Percentiles rank a stretch among this genome's conserved stretches.
These are phyloP conservation scores for Gymnogyps californianus DNA, from an alignment of 2,113 vertebrate species.

Conservation along the genomic window DNA sequence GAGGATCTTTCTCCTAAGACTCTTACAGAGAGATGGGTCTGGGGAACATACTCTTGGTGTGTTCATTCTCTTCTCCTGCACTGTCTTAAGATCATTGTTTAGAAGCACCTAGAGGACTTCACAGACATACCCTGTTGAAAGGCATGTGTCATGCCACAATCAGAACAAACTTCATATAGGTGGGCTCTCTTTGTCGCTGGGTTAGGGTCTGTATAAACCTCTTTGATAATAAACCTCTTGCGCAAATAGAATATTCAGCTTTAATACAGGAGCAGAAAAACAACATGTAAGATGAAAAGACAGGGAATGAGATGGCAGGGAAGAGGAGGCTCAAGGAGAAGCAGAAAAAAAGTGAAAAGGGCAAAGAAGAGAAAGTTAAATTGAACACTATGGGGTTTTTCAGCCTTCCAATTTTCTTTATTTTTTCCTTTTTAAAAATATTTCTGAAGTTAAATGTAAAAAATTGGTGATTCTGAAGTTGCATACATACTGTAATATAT, in stretches of 20 bases:
- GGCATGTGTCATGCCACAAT: not conserved
- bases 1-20: not conserved
- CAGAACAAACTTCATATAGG: not conserved
- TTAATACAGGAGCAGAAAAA: not conserved
- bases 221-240: not conserved
- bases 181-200: not conserved
- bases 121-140: not conserved
- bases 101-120: not conserved
- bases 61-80: not conserved
- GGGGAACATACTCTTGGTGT: not conserved
- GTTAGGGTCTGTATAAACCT: not conserved
- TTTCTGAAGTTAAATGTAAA: not conserved
- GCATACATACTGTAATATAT: not conserved
- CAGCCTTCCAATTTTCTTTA: not conserved
- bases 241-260: not conserved
- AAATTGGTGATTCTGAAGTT: not conserved
- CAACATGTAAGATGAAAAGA: not conserved
- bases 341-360: not conserved
- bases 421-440: not conserved
- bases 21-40: not conserved
- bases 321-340: not conserved
- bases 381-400: not conserved
- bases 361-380: not conserved
- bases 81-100: not conserved
- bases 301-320: not conserved